These are phyloP conservation scores for Agonopterix subpropinquella DNA, from an alignment of 2,888 invertebrate genomes.

Conservation along the genomic window DNA sequence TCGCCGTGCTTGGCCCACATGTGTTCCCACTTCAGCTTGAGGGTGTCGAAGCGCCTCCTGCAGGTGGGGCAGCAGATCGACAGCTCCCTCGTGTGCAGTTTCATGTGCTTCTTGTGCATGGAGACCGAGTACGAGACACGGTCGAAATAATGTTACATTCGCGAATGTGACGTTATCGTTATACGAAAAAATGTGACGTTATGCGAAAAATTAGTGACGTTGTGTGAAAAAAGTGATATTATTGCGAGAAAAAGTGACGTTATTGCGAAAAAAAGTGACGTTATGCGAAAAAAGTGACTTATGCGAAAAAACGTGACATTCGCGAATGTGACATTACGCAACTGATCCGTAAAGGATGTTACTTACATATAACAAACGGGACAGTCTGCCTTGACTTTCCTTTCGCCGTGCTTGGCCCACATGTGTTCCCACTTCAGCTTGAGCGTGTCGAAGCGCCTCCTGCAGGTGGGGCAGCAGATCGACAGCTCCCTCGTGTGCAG, in stretches of 20 bases:
- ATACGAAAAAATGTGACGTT: too few relatives aligned
- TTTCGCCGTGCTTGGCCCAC: conserved; percentile 32
- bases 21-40: conserved; percentile 40
- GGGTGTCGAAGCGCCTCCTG: conserved; percentile 7
- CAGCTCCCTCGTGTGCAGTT: background rate
- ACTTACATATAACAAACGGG: conserved; percentile 23
- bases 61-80: conserved; percentile 16
- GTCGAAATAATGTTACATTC: background rate
- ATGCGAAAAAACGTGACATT: background rate
- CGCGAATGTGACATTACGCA: background rate
- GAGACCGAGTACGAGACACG: conserved; percentile 22
- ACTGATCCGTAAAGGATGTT: background rate
- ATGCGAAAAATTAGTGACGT: background rate
- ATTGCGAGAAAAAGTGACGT: too few relatives aligned
- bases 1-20: conserved; percentile 34
- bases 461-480: conserved; percentile 17
- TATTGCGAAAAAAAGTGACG: too few relatives aligned
- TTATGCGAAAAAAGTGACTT: too few relatives aligned
- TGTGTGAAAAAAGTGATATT: too few relatives aligned
- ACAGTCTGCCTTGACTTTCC: conserved; percentile 34
- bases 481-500: conserved; percentile 6
- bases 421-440: conserved; percentile 40
- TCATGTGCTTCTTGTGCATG: conserved; percentile 20
- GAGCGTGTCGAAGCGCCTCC: conserved; percentile 8
- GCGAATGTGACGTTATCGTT: background rate